Evolutionary conservation across 2,113 vertebrate genomes (phyloP).

Genomic region (Cynoglossus semilaevis): DNA sequence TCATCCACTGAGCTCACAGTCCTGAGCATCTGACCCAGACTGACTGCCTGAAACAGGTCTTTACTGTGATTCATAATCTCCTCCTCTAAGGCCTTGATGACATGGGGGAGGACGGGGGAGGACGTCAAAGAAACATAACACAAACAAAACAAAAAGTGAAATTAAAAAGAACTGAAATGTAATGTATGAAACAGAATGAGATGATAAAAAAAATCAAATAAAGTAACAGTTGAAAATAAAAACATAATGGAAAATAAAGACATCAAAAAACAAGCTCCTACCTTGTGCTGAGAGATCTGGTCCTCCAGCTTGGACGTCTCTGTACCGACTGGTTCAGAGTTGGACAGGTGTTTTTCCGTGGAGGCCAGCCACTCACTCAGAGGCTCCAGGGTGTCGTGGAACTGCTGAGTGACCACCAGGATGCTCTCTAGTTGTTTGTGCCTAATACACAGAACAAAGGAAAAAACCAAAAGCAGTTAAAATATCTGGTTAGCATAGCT

Average conservation of each 20-base stretch:
- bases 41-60: slow-evolving; percentile 89
- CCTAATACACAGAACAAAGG: slow-evolving; percentile 61
- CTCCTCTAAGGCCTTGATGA: slow-evolving; percentile 90
- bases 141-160: slow-evolving; percentile 44
- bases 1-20: slow-evolving; percentile 90
- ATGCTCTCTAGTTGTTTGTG: slow-evolving; percentile 92
- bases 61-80: slow-evolving; percentile 88
- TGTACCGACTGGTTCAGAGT: slow-evolving; percentile 90
- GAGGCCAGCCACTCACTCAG: slow-evolving; percentile 86
- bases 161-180: slow-evolving; percentile 34
- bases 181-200: slow-evolving; percentile 33
- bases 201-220: slow-evolving; percentile 48
- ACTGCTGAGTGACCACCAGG: slow-evolving; percentile 90
- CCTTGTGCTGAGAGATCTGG: slow-evolving; percentile 92
- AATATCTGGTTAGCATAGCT: too few species aligned
- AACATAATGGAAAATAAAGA: slow-evolving; percentile 18
- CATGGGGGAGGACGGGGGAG: slow-evolving; percentile 17
- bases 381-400: slow-evolving; percentile 91
- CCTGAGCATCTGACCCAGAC: slow-evolving; percentile 89
- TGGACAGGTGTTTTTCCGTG: slow-evolving; percentile 87
- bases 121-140: slow-evolving; percentile 33
- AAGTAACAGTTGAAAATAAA: slow-evolving; percentile 29
- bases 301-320: slow-evolving; percentile 88
- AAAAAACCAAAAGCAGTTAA: too few species aligned
- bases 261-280: slow-evolving; percentile 45